Base-by-base conservation (phyloP, 2,113 vertebrate genomes). In the Nothobranchius furzeri region DNA sequence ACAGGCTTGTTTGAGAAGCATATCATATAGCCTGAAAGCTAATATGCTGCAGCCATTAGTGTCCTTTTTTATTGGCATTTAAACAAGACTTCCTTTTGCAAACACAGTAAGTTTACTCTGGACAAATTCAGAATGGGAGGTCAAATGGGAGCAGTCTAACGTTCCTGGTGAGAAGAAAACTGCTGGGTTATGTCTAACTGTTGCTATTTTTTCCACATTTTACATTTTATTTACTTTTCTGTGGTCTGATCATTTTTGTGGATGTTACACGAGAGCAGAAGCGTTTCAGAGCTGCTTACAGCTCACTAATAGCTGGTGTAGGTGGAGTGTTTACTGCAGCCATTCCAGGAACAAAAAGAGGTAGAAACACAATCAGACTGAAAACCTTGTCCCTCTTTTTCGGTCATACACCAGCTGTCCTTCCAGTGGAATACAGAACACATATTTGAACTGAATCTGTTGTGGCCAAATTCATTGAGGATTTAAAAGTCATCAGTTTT, bases 241-340 rank as follows among this genome's bases (percentile, higher is more conserved):
- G 20, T 2, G 12, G 47, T 71, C 69, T 82, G 35, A 89, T 82
- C 86, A 90, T 71, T 58, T 90, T 85, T 9, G 37, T 13, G 40
- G 25, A 62, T 36, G 13, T 56, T 59, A 20, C 63, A 76, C 61
- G 68, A 43, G 0, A 42, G 8, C 5, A 60, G 52, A 40, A 1
- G 49, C 55, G 9, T 20, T 79, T 17, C 42, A 68, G 46, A 60
- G 13, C n/a, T 76, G 85, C 58, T 12, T 36, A 1, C 64, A n/a
- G 63, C 30, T 30, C 30, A 30, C 30, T 30, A 4, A 30, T 90
- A 68, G 12, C 37, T 40, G 1, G 9, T 71, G 53, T 37, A 20
- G 20, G 20, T 20, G 20, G 20, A 20, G 20, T 20, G 20, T 20
- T 20, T 20, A 20, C 20, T 85, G 50, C 58, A 88, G 86, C 57